phyloP scores from a whole-genome alignment of 2,888 invertebrate species.

The Caenorhabditis imperialis region DNA sequence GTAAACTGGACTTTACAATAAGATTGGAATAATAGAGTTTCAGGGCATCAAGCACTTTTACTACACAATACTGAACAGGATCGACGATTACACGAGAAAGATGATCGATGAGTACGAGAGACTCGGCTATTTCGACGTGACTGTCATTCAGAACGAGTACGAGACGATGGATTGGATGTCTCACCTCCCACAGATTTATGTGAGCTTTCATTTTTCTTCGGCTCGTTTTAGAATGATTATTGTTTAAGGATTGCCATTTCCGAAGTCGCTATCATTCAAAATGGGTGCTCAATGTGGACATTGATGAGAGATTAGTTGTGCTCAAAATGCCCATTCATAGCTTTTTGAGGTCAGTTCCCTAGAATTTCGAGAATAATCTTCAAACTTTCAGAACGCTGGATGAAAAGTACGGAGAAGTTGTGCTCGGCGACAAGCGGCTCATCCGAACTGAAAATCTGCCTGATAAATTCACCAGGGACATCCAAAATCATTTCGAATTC shows the following conservation, averaged over 20 bases:
- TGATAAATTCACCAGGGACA: not conserved
- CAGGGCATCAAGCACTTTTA: slow-evolving; percentile 18
- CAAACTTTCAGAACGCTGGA: not conserved
- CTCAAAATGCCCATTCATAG: not conserved
- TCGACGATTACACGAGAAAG: slow-evolving; percentile 1
- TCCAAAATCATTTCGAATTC: too few relatives aligned
- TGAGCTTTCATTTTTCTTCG: not conserved
- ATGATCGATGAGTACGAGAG: slow-evolving; percentile 15
- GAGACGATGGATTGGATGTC: slow-evolving; percentile 7
- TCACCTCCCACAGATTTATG: slow-evolving; percentile 2
- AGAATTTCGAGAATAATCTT: not conserved
- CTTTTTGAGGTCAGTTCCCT: not conserved
- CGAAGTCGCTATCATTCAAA: slow-evolving; percentile 20
- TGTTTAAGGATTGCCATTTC: slow-evolving; percentile 29
- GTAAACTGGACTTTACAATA: not conserved
- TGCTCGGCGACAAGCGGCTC: not conserved
- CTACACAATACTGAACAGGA: slow-evolving; percentile 9
- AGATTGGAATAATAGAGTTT: not conserved
- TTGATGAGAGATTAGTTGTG: slow-evolving; percentile 24
- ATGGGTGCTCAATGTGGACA: slow-evolving; percentile 27
- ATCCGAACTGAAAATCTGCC: not conserved
- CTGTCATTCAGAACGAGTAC: slow-evolving; percentile 12
- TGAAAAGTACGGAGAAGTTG: not conserved
- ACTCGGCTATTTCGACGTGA: slow-evolving; percentile 12
- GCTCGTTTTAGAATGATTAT: too few relatives aligned